phyloP scores from a whole-genome alignment of 2,888 invertebrate species.

The Macaria liturata region DNA sequence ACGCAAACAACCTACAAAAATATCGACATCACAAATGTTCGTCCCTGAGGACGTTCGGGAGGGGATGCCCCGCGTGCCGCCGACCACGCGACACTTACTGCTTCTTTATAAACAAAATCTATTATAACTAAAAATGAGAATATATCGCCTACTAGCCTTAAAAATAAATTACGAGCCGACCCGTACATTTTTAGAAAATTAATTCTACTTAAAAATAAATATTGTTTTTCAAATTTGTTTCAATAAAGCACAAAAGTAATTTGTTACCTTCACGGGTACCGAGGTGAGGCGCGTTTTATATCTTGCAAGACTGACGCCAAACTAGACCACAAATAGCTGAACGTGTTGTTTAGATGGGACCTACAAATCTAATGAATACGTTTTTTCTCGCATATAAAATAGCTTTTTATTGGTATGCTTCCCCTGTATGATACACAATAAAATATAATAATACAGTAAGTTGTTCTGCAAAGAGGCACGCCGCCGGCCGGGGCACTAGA shows the following conservation, averaged over 20 bases:
- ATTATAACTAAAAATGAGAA: conserved; percentile 69
- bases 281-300: conserved; percentile 33
- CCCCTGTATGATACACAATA: no score
- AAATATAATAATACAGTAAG: no score
- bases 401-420: no score
- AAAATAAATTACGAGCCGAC: conserved; percentile 76
- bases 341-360: no score
- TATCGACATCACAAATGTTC: conserved; percentile 68
- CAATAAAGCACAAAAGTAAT: conserved; percentile 52
- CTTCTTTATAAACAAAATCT: conserved; percentile 64
- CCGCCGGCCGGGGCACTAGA: conserved; percentile 71
- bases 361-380: no score
- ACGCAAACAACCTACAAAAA: conserved; percentile 61
- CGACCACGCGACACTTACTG: conserved; percentile 70
- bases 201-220: conserved; percentile 72
- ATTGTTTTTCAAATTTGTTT: conserved; percentile 55
- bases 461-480: no score
- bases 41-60: conserved; percentile 63
- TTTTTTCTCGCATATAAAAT: no score
- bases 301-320: no score
- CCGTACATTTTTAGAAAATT: conserved; percentile 67
- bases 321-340: no score
- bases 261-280: conserved; percentile 52
- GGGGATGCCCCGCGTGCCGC: conserved; percentile 77
- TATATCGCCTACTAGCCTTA: conserved; percentile 78